phyloP scores from a whole-genome alignment of 2,797 vertebrate genomes.

The Synanceia verrucosa region DNA sequence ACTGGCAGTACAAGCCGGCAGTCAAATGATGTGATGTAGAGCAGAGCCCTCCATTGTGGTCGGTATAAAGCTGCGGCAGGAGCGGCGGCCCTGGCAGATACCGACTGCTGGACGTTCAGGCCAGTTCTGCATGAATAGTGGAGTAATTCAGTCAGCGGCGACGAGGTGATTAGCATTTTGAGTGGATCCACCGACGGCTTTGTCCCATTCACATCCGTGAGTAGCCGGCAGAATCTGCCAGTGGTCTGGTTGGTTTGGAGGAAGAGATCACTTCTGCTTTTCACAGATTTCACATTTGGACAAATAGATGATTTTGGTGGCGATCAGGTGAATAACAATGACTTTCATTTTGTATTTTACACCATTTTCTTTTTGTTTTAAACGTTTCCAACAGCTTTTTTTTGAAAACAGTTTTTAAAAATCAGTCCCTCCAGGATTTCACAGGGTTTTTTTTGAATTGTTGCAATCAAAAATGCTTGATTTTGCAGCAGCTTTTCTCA shows the following conservation, averaged over 20 bases:
- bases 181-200: constrained; percentile 45
- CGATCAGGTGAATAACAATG: neutral
- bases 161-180: constrained; percentile 55
- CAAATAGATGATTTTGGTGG: neutral
- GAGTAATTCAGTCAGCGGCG: constrained; percentile 54
- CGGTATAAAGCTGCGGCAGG: constrained; percentile 64
- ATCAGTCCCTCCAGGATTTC: no score
- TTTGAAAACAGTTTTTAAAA: no score
- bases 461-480: no score
- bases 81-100: constrained; percentile 36
- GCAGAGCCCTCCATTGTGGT: constrained; percentile 58
- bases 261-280: constrained; percentile 17
- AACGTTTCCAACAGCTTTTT: neutral
- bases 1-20: constrained; percentile 34
- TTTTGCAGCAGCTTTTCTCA: no score
- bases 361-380: neutral
- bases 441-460: no score
- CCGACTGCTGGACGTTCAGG: constrained; percentile 29
- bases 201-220: constrained; percentile 36
- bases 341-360: neutral
- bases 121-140: constrained; percentile 32
- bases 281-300: neutral
- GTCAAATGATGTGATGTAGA: constrained; percentile 54
- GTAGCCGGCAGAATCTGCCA: constrained; percentile 14
- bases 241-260: constrained; percentile 5